These are phyloP conservation scores for Tamandua tetradactyla DNA, from an alignment of 2,797 vertebrate species.

Conservation along the genomic window DNA sequence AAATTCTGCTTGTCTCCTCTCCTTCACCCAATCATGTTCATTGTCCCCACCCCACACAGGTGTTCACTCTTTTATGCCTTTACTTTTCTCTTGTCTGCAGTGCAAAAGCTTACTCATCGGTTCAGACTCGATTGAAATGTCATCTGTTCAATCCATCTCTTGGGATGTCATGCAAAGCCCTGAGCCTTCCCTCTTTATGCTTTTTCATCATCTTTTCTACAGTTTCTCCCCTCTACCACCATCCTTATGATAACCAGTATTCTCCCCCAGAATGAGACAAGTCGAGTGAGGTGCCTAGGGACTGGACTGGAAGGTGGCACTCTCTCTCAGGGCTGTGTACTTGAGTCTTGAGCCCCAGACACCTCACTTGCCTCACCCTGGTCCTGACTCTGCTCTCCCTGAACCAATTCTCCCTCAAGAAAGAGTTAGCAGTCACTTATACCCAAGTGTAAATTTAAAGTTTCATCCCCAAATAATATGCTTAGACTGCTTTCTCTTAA, in stretches of 20 bases:
- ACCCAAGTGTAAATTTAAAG: background rate
- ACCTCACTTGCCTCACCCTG: background rate
- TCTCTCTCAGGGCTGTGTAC: background rate
- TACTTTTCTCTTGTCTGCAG: background rate
- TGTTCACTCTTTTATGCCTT: background rate
- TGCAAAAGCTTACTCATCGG: background rate
- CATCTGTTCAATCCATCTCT: background rate
- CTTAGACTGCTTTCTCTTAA: background rate
- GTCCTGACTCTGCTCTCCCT: background rate
- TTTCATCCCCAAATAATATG: background rate
- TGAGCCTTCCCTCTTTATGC: background rate
- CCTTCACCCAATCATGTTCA: background rate
- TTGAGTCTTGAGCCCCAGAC: background rate
- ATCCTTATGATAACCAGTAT: background rate
- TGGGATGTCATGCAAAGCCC: background rate
- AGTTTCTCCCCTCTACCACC: background rate
- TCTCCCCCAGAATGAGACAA: background rate
- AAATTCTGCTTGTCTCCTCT: background rate
- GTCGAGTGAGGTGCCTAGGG: no score
- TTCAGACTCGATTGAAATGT: background rate
- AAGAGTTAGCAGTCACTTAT: background rate
- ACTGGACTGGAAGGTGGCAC: background rate
- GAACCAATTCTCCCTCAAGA: background rate
- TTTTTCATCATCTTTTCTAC: background rate
- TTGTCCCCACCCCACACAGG: background rate